Percentiles rank a stretch among this genome's conserved stretches.
Conservation (phyloP, 2,113 vertebrate genomes). For the Ictalurus furcatus region DNA sequence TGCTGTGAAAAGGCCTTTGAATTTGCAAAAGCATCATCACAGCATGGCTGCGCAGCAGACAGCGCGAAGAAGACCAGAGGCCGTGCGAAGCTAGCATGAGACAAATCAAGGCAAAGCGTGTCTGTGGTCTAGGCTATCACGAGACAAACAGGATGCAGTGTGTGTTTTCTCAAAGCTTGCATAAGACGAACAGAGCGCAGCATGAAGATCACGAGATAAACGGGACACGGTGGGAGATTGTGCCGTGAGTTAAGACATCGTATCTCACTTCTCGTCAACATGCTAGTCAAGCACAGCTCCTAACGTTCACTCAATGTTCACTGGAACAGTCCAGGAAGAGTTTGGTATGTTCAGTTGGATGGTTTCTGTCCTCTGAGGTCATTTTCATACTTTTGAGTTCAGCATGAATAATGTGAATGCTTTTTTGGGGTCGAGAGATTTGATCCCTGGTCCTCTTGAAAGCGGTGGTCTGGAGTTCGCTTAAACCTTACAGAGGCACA, state of each 20-base stretch:
- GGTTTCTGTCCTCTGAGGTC: background rate
- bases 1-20: conserved; percentile 2
- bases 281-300: background rate
- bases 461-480: background rate
- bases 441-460: background rate
- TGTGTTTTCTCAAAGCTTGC: background rate
- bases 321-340: no score
- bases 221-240: conserved; percentile 9
- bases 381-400: background rate
- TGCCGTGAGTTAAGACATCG: background rate
- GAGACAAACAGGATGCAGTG: background rate
- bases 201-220: background rate
- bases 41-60: background rate
- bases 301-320: background rate
- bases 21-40: conserved; percentile 13
- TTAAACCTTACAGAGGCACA: background rate
- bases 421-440: background rate
- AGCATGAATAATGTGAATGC: background rate
- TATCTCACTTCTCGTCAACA: background rate
- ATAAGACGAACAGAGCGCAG: background rate
- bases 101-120: background rate
- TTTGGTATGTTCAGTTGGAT: background rate
- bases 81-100: background rate
- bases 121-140: background rate
- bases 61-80: background rate